Evolutionary conservation across 2,888 invertebrate species (phyloP).

Genomic region (Cosmia pyralina): DNA sequence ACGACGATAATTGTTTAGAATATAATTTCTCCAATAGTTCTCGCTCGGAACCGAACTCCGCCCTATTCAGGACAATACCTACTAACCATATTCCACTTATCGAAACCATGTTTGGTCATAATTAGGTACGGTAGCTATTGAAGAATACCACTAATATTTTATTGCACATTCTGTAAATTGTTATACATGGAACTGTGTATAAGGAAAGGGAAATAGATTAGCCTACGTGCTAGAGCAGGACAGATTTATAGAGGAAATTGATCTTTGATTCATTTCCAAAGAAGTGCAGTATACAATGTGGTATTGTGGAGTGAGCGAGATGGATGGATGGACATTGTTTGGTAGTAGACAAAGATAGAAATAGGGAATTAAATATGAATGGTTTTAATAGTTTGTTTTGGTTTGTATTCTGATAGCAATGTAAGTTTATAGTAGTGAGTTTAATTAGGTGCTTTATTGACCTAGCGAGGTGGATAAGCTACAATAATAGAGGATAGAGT

Average conservation of each 20-base stretch:
- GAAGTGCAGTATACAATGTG: neutral
- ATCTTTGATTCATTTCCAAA: neutral
- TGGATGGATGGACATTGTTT: neutral
- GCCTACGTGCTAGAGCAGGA: constrained; percentile 1
- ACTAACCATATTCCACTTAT: constrained; percentile 14
- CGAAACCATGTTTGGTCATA: constrained; percentile 34
- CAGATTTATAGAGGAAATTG: constrained; percentile 10
- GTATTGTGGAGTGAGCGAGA: constrained; percentile 30
- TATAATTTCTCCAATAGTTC: neutral
- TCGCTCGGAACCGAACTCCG: constrained; percentile 3
- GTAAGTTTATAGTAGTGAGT: neutral
- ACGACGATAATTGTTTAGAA: too few species aligned
- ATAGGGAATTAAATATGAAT: neutral
- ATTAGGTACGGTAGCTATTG: constrained; percentile 20
- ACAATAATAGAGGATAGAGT: too few species aligned
- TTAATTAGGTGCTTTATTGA: neutral
- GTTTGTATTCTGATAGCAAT: neutral
- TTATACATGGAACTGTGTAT: constrained; percentile 20
- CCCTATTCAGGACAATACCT: neutral
- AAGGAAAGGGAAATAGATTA: constrained; percentile 15
- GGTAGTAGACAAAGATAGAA: neutral
- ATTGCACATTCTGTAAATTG: constrained; percentile 6
- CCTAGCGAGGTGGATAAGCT: neutral
- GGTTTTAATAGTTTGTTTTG: neutral
- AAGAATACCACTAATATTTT: constrained; percentile 23